A percentile compares a stretch with the other conserved stretches of the same genome.
These are phyloP conservation scores for Cyprinodon brontotheroides DNA, from an alignment of 2,113 vertebrate genomes.

Conservation along the genomic window DNA sequence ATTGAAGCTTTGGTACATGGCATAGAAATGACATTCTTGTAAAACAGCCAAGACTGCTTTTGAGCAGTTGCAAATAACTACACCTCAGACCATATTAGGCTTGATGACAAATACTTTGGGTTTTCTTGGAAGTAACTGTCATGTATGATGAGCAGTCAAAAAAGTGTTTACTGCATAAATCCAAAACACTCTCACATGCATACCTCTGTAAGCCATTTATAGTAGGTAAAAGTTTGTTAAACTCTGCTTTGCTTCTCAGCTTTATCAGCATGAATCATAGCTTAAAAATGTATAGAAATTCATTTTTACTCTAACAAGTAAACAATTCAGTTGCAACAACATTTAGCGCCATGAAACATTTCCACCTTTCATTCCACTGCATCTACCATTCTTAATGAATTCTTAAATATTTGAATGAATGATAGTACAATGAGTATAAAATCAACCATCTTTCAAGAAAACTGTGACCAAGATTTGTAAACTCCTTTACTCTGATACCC, in stretches of 20 bases:
- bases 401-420: too few relatives aligned
- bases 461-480: too few relatives aligned
- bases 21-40: background rate
- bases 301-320: too few relatives aligned
- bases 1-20: background rate
- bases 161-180: conserved; percentile 10
- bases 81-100: background rate
- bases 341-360: too few relatives aligned
- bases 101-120: background rate
- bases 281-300: background rate
- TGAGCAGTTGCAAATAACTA: background rate
- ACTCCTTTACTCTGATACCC: too few relatives aligned
- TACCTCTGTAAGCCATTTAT: background rate
- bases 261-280: background rate
- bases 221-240: conserved; percentile 1
- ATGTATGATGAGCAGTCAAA: background rate
- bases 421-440: too few relatives aligned
- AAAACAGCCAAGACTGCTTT: background rate
- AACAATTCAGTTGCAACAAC: too few relatives aligned
- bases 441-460: too few relatives aligned
- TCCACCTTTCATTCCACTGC: too few relatives aligned
- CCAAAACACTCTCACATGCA: background rate
- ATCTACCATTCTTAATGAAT: too few relatives aligned
- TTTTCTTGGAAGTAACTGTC: conserved; percentile 2
- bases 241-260: conserved; percentile 3